Conservation (phyloP, 2,888 invertebrate species). For the Nemotelus pantherinus region DNA sequence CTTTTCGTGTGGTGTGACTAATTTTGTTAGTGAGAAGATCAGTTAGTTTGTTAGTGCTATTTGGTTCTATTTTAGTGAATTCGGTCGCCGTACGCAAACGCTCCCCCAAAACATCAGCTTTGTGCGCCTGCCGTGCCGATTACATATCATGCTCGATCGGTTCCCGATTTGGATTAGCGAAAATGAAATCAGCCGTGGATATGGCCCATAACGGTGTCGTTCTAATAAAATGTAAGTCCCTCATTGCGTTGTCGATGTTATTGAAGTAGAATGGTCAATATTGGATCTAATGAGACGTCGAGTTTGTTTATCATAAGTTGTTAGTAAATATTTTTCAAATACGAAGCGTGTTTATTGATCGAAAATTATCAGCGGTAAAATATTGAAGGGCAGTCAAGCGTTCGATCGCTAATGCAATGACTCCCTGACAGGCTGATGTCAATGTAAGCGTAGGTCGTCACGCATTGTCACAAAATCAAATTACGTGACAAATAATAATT, state of each 20-base stretch:
- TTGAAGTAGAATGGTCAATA: too few species aligned
- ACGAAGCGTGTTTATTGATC: too few species aligned
- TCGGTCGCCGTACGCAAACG: background rate
- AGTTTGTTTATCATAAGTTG: too few species aligned
- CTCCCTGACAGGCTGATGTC: too few species aligned
- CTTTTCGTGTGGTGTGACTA: constrained; percentile 20
- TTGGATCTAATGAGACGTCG: too few species aligned
- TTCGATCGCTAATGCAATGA: too few species aligned
- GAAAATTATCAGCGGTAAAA: too few species aligned
- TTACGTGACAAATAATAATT: background rate
- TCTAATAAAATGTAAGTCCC: constrained; percentile 60
- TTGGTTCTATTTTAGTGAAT: constrained; percentile 29
- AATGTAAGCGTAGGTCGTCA: background rate
- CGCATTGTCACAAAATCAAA: background rate
- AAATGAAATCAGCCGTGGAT: constrained; percentile 61
- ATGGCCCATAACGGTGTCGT: constrained; percentile 60
- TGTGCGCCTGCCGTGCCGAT: background rate
- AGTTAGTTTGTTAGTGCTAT: constrained; percentile 29
- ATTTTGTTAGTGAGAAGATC: constrained; percentile 11
- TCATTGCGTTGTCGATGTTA: too few species aligned
- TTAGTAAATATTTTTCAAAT: too few species aligned
- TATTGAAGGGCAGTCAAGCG: too few species aligned
- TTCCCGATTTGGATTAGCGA: constrained; percentile 52
- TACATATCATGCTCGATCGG: constrained; percentile 23
- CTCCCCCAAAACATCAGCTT: background rate